These are phyloP conservation scores for Halocaridina rubra DNA, from an alignment of 2,888 invertebrate species.

Conservation along the genomic window DNA sequence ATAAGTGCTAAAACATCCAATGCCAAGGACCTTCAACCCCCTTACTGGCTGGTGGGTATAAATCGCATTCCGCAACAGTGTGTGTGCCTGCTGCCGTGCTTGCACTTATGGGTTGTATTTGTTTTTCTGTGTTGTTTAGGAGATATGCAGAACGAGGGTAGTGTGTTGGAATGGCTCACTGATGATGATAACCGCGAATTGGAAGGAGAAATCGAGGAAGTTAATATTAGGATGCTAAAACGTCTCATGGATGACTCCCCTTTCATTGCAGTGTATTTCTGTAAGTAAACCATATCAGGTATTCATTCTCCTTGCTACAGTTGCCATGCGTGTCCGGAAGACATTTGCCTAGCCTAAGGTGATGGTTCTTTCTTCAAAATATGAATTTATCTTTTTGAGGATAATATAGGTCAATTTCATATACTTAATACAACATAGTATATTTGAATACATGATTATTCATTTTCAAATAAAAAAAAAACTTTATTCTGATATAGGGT, in stretches of 20 bases:
- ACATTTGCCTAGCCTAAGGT: too few species aligned
- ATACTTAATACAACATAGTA: too few species aligned
- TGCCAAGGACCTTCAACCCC: neutral
- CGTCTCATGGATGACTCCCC: constrained; percentile 86
- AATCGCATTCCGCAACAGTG: neutral
- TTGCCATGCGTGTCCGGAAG: neutral
- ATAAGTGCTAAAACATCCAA: neutral
- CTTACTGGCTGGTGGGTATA: constrained; percentile 22
- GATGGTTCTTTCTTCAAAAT: too few species aligned
- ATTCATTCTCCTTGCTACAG: neutral
- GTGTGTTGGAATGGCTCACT: constrained; percentile 90
- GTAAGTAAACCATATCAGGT: constrained; percentile 73
- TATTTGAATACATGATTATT: too few species aligned
- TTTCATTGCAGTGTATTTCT: constrained; percentile 90
- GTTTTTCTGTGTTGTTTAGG: constrained; percentile 71
- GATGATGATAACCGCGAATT: constrained; percentile 93
- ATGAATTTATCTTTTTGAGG: too few species aligned
- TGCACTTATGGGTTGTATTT: neutral
- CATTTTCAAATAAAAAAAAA: too few species aligned
- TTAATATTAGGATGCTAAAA: constrained; percentile 89
- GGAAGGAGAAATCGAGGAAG: constrained; percentile 93
- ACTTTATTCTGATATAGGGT: neutral
- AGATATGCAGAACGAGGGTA: constrained; percentile 90
- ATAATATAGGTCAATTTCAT: too few species aligned
- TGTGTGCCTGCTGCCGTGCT: neutral